These are phyloP conservation scores for Parnassius mnemosyne DNA, from an alignment of 2,888 invertebrate species.

Conservation along the genomic window DNA sequence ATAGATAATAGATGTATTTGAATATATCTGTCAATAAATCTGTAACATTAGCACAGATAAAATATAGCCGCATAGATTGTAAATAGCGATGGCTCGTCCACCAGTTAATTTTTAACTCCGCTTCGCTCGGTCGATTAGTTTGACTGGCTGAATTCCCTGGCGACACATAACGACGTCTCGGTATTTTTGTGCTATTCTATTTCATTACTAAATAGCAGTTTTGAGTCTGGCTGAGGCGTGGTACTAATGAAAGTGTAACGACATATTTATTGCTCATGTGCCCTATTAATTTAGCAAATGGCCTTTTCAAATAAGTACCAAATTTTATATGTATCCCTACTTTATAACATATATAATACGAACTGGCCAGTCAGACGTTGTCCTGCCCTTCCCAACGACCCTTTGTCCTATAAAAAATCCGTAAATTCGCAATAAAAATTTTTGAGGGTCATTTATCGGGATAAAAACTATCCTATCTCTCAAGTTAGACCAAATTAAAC, in stretches of 20 bases:
- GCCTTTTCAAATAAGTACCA: not conserved
- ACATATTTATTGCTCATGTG: constrained; percentile 13
- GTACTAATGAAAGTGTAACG: constrained; percentile 7
- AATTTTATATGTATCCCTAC: not conserved
- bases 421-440: too few species aligned
- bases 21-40: not conserved
- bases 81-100: not conserved
- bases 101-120: constrained; percentile 1
- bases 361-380: too few species aligned
- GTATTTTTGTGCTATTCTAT: constrained; percentile 20
- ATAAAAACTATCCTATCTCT: too few species aligned
- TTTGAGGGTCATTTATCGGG: too few species aligned
- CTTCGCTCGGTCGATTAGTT: constrained; percentile 1
- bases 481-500: too few species aligned
- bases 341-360: too few species aligned
- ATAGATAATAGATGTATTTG: too few species aligned
- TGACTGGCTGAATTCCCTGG: constrained; percentile 15
- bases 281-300: constrained; percentile 19
- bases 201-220: constrained; percentile 20
- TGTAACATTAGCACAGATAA: constrained; percentile 2
- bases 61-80: not conserved
- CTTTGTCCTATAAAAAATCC: too few species aligned
- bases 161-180: constrained; percentile 21
- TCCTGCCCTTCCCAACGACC: too few species aligned
- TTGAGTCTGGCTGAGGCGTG: constrained; percentile 8